A percentile compares a stretch with the other conserved stretches of the same genome.
Evolutionary conservation across 1,140 invertebrate species (phyloP).

Genomic region (Drosophila kepulauana): DNA sequence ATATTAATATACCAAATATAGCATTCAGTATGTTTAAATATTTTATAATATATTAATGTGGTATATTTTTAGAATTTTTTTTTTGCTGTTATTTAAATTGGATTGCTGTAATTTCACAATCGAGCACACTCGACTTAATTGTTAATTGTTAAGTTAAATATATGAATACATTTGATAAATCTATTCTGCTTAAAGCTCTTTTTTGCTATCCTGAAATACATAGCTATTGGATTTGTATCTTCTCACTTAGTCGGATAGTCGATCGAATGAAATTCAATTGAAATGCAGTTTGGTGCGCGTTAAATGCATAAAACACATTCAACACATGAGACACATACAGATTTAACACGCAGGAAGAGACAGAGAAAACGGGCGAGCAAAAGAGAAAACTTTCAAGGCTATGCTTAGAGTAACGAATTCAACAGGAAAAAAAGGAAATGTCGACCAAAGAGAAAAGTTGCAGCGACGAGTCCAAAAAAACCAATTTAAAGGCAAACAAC

Average conservation of each 20-base stretch:
- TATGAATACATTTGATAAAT: too few species aligned
- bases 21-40: too few species aligned
- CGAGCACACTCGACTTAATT: too few species aligned
- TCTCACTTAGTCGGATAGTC: background rate
- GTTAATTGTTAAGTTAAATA: too few species aligned
- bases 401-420: constrained; percentile 22
- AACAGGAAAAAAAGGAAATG: constrained; percentile 31
- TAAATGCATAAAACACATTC: constrained; percentile 59
- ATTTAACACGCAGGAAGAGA: background rate
- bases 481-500: constrained; percentile 63
- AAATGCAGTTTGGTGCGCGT: constrained; percentile 62
- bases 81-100: too few species aligned
- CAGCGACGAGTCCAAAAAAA: constrained; percentile 54
- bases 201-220: too few species aligned
- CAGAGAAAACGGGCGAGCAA: constrained; percentile 10
- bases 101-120: too few species aligned
- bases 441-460: constrained; percentile 16
- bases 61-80: too few species aligned
- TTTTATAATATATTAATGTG: too few species aligned
- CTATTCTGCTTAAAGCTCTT: background rate
- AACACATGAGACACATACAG: constrained; percentile 59
- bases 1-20: too few species aligned
- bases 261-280: constrained; percentile 32
- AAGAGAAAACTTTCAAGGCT: constrained; percentile 41
- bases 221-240: background rate